Conservation (phyloP, 2,797 vertebrate species). For the Lepilemur ruficaudatus region DNA sequence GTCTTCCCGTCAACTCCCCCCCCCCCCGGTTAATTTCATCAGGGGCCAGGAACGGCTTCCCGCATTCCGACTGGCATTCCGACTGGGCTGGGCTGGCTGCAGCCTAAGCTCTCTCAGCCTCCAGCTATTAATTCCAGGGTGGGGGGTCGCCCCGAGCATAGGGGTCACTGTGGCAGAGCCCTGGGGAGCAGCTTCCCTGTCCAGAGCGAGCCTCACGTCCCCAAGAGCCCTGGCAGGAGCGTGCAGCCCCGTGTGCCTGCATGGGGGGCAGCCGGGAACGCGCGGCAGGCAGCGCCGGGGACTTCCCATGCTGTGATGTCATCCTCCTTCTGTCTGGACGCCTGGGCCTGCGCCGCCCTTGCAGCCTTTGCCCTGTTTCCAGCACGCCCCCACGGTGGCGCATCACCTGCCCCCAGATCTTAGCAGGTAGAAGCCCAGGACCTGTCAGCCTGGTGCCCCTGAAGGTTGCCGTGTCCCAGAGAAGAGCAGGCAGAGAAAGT, state of each 20-base stretch:
- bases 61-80: neutral
- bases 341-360: neutral
- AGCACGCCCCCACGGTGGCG: neutral
- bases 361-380: neutral
- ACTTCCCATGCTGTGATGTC: neutral
- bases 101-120: neutral
- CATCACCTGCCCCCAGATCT: neutral
- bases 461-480: neutral
- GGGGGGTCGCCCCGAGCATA: neutral
- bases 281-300: neutral
- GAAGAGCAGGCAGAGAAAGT: rapidly evolving
- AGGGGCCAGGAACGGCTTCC: neutral
- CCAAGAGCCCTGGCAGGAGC: neutral
- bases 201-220: neutral
- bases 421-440: neutral
- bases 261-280: neutral
- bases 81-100: neutral
- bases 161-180: neutral
- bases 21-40: neutral
- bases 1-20: neutral
- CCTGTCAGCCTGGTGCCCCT: neutral
- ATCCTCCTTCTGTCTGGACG: neutral
- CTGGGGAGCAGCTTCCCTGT: neutral
- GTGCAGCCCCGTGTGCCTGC: rapidly evolving
- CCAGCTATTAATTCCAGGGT: neutral